Percentiles rank a stretch among this genome's conserved stretches.
These are phyloP conservation scores for Galeopsomyia nigrocyanea DNA, from an alignment of 2,888 invertebrate genomes.

Conservation along the genomic window DNA sequence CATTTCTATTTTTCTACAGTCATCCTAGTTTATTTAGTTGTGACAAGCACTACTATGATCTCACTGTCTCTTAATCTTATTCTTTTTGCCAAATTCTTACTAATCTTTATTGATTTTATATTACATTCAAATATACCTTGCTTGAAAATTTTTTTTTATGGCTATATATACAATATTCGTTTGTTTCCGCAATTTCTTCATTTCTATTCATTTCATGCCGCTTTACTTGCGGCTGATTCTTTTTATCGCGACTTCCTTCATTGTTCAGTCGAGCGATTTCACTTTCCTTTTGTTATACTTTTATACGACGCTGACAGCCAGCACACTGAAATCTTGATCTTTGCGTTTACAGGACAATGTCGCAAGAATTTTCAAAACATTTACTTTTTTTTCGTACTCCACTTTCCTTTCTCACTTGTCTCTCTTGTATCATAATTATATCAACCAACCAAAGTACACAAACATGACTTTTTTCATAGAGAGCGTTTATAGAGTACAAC, in stretches of 20 bases:
- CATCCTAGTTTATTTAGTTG: neutral
- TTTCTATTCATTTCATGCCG: conserved; percentile 13
- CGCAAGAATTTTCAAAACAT: conserved; percentile 48
- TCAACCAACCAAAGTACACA: conserved; percentile 39
- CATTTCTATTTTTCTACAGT: neutral
- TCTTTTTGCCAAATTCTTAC: neutral
- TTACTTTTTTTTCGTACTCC: conserved; percentile 20
- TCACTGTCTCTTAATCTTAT: neutral
- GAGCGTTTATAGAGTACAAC: conserved; percentile 24
- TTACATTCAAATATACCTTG: too few species aligned
- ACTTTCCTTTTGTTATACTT: conserved; percentile 8
- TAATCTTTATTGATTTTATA: neutral
- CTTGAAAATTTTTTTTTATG: neutral
- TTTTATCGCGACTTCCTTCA: conserved; percentile 17
- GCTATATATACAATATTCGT: neutral
- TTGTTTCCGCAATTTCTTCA: conserved; percentile 8
- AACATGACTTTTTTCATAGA: conserved; percentile 19
- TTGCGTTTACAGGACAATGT: conserved; percentile 56
- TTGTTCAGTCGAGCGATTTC: conserved; percentile 18
- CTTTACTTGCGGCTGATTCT: conserved; percentile 1
- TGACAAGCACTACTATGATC: conserved; percentile 3
- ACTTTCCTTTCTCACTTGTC: conserved; percentile 35
- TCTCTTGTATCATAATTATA: conserved; percentile 21
- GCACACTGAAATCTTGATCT: conserved; percentile 36
- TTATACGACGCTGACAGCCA: neutral